Base-by-base conservation (phyloP, 2,113 vertebrate genomes). In the Cygnus buccinator region DNA sequence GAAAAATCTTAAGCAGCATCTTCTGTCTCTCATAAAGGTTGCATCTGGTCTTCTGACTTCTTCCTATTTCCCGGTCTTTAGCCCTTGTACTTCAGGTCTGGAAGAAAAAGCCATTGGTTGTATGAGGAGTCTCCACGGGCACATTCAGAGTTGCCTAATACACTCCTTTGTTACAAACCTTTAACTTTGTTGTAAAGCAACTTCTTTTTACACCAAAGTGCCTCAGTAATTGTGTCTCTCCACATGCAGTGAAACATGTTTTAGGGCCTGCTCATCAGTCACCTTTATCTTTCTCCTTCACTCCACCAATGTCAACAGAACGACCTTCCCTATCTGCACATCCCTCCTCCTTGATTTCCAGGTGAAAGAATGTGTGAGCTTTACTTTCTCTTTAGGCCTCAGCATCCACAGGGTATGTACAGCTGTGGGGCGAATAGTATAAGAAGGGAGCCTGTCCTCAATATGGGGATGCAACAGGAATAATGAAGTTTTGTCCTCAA, bases 381-480 rank as follows among this genome's bases (percentile, higher is more conserved):
- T 83, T 54, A 16, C 7, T 76, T 81, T 84, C 14, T 41, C 9
- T 54, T 74, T 54, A 29, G 6, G 2, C 10, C 26, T 87, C 35
- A 35, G 8, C 5, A 59, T 50, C n/a, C 67, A 2, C 5, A 43
- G 7, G 5, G 17, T 22, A 6, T 2, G 1, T 20, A 2, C 46
- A 21, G 20, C 46, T 48, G 10, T 48, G 46, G 20, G 46, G 46
- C 10, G 10, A 48, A 22, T 48, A 48, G 20, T 48, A 48, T 48
- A 48, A 48, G 46, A 48, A 48, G 46, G 46, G 46, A 48, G 46
- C 46, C 43, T 44, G 43, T 44, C 43, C 43, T 44, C 17, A 48
- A 48, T 6, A 21, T 48, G 46, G 46, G 46, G 20, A 48, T 48
- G 46, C 46, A 48, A 48, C 46, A 21, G 20, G 46, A 48, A 48